Base-by-base conservation (phyloP, 2,888 invertebrate genomes). In the Eilema depressum region DNA sequence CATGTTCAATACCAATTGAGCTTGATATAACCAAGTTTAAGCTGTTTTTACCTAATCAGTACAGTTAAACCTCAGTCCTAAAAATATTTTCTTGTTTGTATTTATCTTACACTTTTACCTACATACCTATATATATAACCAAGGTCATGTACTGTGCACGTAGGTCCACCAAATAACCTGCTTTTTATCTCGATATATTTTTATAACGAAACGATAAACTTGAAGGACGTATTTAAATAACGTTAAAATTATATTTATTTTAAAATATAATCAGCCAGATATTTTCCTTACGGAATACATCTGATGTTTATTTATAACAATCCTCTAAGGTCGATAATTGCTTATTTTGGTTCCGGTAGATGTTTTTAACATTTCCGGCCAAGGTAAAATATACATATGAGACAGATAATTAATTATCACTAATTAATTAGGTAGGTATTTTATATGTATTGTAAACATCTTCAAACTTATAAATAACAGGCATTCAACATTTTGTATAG, bases 361-460 rank as follows among this genome's bases (percentile, higher is more conserved):
- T 14, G 26, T 28, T 41, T 63, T 63, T 63, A 25, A 7, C 33
- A 53, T 28, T 53, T 53, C n/a, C 28, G 28, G n/a, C 14, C 53
- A 53, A 64, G 64, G 64, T 53, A 53, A 53, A 26, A 14, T 28
- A 47, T 37, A 37, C 12, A 37, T 11, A 23, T 57, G 57, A 23
- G 12, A 25, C 57, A 12, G 26, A 59, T 25, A 14, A 25, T 23
- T 63, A 41, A 41, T 47, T 37, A 26, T 26, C 41, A 10, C 11
- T 41, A n/a, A 63, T 41, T 63, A 47, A 63, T 25, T 41, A 63
- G 37, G 41, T 41, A 63, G 37, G 41, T 17, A 41, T 41, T 41
- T 59, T 59, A 12, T 14, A 59, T 17, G 26, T 25, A 2, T 2
- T 25, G 59, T 26, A 25, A 28, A 59, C 20, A 14, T 28, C 4